phyloP scores from a whole-genome alignment of 2,888 invertebrate species.

The Ochropacha duplaris region DNA sequence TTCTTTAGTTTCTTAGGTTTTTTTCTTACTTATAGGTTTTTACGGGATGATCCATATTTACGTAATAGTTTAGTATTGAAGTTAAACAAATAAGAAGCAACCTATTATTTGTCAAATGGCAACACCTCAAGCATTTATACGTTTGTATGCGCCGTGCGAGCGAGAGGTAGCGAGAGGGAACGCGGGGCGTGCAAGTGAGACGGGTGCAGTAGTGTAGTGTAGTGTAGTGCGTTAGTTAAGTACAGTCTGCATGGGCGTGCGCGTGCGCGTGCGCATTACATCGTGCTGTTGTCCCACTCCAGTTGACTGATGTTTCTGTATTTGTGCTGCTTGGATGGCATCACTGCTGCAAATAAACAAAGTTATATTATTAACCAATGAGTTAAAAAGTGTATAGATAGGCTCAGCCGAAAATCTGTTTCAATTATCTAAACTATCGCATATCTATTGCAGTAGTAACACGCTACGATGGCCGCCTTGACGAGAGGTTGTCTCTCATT shows the following conservation, averaged over 20 bases:
- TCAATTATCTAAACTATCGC: no score
- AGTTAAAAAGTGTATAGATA: no score
- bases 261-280: constrained; percentile 75
- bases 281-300: constrained; percentile 91
- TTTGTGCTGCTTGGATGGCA: constrained; percentile 81
- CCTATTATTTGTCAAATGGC: background rate
- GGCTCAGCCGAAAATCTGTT: no score
- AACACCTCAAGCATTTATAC: background rate
- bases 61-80: no score
- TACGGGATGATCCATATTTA: no score
- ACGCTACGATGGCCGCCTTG: no score
- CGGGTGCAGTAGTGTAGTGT: constrained; percentile 17
- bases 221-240: constrained; percentile 30
- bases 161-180: constrained; percentile 27
- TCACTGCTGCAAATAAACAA: constrained; percentile 48
- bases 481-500: no score
- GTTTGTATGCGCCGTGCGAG: constrained; percentile 12
- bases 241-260: constrained; percentile 35
- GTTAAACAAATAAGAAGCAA: no score
- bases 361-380: no score
- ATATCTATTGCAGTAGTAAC: no score
- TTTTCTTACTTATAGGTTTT: no score
- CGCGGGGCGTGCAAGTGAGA: constrained; percentile 32
- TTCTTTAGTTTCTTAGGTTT: no score
- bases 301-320: constrained; percentile 90